Evolutionary conservation across 2,888 invertebrate genomes (phyloP), one percentile per base, ranked within the genome.

Genomic region (Magallana nippona): DNA sequence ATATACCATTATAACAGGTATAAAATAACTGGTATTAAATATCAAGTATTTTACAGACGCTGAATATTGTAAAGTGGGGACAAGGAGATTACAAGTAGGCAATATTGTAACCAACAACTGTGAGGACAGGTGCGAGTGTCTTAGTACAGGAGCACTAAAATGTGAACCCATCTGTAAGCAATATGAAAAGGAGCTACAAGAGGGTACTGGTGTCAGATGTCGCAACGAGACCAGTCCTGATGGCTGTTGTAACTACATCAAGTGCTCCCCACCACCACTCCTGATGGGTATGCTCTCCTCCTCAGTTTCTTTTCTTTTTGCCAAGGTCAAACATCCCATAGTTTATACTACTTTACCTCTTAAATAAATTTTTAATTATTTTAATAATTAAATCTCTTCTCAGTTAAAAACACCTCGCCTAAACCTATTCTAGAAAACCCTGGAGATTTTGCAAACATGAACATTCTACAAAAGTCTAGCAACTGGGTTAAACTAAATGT

Each of bases 61-160:
- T 19, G 82, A 82, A 13, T 84, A 81, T 62, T 89, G 89, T 79
- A 79, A 32, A 10, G 78, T 85, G 62, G 82, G 82, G 57, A 86
- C 83, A 1, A 60, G 71, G 2, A 5, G 62, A n/a, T 83, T 85
- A 78, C 27, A 60, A 19, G 86, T 88, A 10, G 88, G 88, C 15
- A 71, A 87, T 78, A 78, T 55, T 15, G 84, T 88, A 44, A 79
- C 81, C 15, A 83, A 87, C 19, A 86, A 88, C 82, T 88, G 88
- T 32, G 88, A 89, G 79, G 88, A 88, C 63, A 83, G 82, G 22
- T 88, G 89, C 84, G 86, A 85, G 10, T 89, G 89, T 79, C 58
- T 84, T 27, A 77, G 82, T 1, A 85, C 79, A 55, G 89, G 89
- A 8, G 55, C 85, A 55, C 82, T 89, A 56, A 27, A 83, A 1